Evolutionary conservation across 2,797 vertebrate species (phyloP).

Genomic region (Jordanella pulchra): DNA sequence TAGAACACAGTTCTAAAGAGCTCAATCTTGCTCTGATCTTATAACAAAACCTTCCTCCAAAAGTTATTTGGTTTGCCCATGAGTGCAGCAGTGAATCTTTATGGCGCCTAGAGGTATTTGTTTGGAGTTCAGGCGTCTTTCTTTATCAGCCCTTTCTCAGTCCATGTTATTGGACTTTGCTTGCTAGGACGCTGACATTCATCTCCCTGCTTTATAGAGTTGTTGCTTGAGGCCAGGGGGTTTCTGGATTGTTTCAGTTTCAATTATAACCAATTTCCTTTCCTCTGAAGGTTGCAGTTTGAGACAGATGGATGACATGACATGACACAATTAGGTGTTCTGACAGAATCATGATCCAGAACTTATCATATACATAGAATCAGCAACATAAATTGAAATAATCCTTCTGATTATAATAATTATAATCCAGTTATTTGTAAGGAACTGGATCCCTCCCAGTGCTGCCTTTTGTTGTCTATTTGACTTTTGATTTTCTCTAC

Average conservation of each 20-base stretch:
- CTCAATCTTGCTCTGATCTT: not conserved
- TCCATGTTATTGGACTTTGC: not conserved
- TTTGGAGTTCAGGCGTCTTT: not conserved
- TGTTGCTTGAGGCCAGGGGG: not conserved
- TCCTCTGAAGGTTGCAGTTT: not conserved
- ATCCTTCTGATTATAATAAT: not conserved
- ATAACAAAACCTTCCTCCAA: not conserved
- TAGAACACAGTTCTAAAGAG: not conserved
- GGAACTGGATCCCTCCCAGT: not conserved
- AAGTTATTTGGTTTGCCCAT: not conserved
- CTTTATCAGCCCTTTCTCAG: not conserved
- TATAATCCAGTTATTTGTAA: not conserved
- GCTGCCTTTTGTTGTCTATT: not conserved
- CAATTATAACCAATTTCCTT: not conserved
- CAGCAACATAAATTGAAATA: not conserved
- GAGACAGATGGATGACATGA: not conserved
- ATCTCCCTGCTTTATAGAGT: not conserved
- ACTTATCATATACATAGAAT: not conserved
- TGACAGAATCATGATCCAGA: not conserved
- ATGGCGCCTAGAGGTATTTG: not conserved
- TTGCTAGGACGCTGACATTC: not conserved
- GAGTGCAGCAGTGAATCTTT: not conserved
- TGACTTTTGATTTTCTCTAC: slow-evolving; percentile 13
- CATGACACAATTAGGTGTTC: not conserved
- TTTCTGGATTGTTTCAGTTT: not conserved